A percentile compares a stretch with the other conserved stretches of the same genome.
phyloP scores from a whole-genome alignment of 2,888 invertebrate species.

The Acleris laterana region DNA sequence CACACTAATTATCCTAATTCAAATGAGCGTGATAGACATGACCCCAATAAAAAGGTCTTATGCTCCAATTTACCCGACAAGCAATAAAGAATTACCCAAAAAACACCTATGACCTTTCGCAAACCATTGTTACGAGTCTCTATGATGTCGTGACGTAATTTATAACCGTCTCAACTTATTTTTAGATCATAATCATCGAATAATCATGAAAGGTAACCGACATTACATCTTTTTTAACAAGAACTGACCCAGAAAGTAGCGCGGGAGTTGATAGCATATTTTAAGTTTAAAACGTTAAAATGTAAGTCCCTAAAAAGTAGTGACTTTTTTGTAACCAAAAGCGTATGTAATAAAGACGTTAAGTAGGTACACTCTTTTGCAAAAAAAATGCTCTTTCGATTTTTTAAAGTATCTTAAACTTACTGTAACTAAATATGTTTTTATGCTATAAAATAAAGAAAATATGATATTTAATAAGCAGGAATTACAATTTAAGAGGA shows the following conservation, averaged over 20 bases:
- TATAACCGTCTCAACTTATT: constrained; percentile 26
- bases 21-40: too few relatives aligned
- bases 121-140: constrained; percentile 25
- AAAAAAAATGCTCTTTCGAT: too few relatives aligned
- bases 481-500: too few relatives aligned
- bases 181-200: constrained; percentile 14
- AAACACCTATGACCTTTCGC: constrained; percentile 31
- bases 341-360: too few relatives aligned
- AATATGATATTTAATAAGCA: too few relatives aligned
- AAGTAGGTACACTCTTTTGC: too few relatives aligned
- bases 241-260: constrained; percentile 19
- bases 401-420: too few relatives aligned
- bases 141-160: constrained; percentile 7
- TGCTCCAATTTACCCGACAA: constrained; percentile 12
- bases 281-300: not conserved
- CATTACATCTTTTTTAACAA: constrained; percentile 26
- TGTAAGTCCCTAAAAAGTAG: too few relatives aligned
- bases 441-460: too few relatives aligned
- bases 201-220: constrained; percentile 20
- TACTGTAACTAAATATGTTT: too few relatives aligned
- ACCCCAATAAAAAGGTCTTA: not conserved
- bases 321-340: too few relatives aligned
- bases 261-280: constrained; percentile 10
- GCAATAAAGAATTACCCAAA: constrained; percentile 15
- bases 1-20: too few relatives aligned